Evolutionary conservation across 2,888 invertebrate genomes (phyloP), one percentile per base, ranked within the genome.

Genomic region (Masnerella sp.): DNA sequence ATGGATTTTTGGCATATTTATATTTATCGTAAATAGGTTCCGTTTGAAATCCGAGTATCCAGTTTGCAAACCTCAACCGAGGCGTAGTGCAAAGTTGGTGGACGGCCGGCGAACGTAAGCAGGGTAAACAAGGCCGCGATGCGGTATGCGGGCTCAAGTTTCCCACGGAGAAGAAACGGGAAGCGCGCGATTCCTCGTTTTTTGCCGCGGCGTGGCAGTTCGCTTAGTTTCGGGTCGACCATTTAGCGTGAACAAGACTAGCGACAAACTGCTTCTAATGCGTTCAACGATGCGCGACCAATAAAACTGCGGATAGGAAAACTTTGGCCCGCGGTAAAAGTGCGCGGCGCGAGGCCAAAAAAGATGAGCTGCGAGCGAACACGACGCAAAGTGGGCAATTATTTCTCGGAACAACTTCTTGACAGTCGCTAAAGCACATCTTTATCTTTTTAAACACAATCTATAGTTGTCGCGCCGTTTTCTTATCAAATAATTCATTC

Each of bases 241-340:
- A 69, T 74, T 65, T 74, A 69, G 56, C 52, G 61, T 43, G 69
- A 69, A 64, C 65, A 64, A 71, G 68, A 49, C 67, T 58, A 56
- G 68, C 73, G 68, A 74, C 64, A 74, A 74, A 76, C 71, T 68
- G 68, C 71, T 76, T 74, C 64, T 76, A 76, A 76, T 74, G 76
- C 59, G 73, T 71, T 40, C 76, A 71, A 64, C 70, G 67, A 76
- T 76, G 68, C 62, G 64, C 64, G 67, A 38, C 76, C 62, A 70
- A 64, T 67, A 71, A 76, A 73, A 70, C 70, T 62, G 32, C 65
- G 67, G 62, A 73, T 70, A 76, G 67, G 58, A 73, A 73, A 76
- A 76, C 36, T 76, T 76, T 69, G 59, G 20, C 45, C 11, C 62
- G 52, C 45, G 68, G 68, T 51, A 68, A 61, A 68, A 73, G 74